These are phyloP conservation scores for Ormia ochracea DNA, from an alignment of 2,888 invertebrate genomes.

Conservation along the genomic window DNA sequence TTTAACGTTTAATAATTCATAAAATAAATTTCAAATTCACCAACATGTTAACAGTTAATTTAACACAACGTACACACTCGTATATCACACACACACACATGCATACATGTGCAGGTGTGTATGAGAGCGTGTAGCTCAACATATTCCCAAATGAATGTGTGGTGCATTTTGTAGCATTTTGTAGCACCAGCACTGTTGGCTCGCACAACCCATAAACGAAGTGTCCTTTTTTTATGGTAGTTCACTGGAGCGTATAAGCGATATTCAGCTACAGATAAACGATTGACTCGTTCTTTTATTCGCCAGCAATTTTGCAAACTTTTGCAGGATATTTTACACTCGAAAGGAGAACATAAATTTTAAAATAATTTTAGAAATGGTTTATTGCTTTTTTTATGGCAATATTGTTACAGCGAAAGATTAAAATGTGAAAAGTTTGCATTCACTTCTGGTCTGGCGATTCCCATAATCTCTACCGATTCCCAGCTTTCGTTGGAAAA, in stretches of 20 bases:
- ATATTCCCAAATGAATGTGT: background rate
- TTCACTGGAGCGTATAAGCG: constrained; percentile 25
- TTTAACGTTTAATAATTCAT: constrained; percentile 2
- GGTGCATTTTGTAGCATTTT: background rate
- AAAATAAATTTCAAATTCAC: background rate
- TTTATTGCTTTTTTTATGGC: too few species aligned
- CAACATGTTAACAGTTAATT: constrained; percentile 18
- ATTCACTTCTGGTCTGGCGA: too few species aligned
- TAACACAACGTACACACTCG: too few species aligned
- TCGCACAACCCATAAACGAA: background rate
- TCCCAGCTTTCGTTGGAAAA: too few species aligned
- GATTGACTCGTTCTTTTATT: background rate
- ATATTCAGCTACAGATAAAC: background rate
- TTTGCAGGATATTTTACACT: background rate
- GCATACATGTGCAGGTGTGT: background rate
- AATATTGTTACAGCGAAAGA: too few species aligned
- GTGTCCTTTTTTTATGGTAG: constrained; percentile 30
- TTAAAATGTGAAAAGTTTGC: too few species aligned
- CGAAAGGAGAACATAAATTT: background rate
- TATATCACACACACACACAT: too few species aligned
- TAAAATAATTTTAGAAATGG: too few species aligned
- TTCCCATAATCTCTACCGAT: too few species aligned
- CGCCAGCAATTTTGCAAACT: background rate
- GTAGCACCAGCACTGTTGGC: background rate
- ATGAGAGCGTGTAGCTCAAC: too few species aligned